A percentile compares a stretch with the other conserved stretches of the same genome.
phyloP scores from a whole-genome alignment of 2,113 vertebrate species.

The Spea bombifrons region DNA sequence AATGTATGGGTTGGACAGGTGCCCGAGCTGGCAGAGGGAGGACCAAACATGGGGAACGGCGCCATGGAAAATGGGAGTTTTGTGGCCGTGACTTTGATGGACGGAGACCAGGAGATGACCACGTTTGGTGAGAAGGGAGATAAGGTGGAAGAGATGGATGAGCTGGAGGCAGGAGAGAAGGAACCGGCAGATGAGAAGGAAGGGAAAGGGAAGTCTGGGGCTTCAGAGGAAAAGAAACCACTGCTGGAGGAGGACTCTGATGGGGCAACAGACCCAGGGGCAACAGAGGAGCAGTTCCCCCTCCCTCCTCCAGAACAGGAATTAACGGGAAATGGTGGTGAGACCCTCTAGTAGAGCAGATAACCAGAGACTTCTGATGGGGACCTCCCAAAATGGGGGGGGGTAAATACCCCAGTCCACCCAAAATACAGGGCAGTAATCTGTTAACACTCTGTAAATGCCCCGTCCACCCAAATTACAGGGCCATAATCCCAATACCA shows the following conservation, averaged over 20 bases:
- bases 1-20: constrained; percentile 34
- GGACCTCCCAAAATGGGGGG: too few relatives aligned
- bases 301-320: background rate
- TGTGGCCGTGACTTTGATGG: background rate
- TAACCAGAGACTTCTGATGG: too few relatives aligned
- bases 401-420: too few relatives aligned
- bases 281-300: background rate
- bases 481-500: too few relatives aligned
- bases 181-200: background rate
- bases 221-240: constrained; percentile 13
- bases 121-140: constrained; percentile 30
- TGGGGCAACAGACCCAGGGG: background rate
- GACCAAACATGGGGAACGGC: too few relatives aligned
- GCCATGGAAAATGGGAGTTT: background rate
- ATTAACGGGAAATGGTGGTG: background rate
- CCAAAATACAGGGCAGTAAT: too few relatives aligned
- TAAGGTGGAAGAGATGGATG: background rate
- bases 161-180: background rate
- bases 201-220: background rate
- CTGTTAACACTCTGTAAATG: too few relatives aligned
- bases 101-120: constrained; percentile 22
- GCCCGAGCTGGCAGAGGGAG: constrained; percentile 16
- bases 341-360: background rate
- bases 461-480: too few relatives aligned
- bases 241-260: background rate